Evolutionary conservation across 2,888 invertebrate species (phyloP).

Genomic region (Melikaiella ostensackeni): DNA sequence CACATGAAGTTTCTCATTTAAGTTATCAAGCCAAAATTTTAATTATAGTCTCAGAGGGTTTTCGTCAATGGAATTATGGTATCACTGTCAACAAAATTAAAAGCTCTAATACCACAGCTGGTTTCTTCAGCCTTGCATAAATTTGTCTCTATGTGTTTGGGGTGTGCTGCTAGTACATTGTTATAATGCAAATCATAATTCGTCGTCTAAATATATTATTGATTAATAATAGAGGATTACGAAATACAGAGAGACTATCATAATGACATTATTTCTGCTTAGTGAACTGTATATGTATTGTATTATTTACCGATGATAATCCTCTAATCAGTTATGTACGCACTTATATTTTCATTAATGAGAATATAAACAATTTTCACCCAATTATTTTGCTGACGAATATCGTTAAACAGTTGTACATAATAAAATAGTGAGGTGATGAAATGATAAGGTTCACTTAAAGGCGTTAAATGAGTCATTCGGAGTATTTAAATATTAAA

Average conservation of each 20-base stretch:
- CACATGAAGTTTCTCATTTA: not conserved
- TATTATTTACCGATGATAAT: not conserved
- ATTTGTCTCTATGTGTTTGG: not conserved
- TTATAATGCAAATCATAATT: constrained; percentile 12
- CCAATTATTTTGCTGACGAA: no score
- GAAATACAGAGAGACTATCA: not conserved
- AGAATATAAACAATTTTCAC: no score
- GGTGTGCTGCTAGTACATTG: not conserved
- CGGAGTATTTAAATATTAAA: constrained; percentile 44
- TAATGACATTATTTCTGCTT: not conserved
- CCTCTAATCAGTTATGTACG: not conserved
- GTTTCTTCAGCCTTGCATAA: not conserved
- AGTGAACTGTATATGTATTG: not conserved
- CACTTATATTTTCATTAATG: no score
- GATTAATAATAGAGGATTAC: not conserved
- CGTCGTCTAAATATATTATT: constrained; percentile 11
- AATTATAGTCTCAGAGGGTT: not conserved
- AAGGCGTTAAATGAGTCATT: constrained; percentile 42
- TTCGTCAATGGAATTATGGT: not conserved
- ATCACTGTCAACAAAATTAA: not conserved
- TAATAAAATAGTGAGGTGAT: not conserved
- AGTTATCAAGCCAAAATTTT: not conserved
- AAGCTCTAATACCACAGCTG: not conserved
- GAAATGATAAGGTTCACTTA: constrained; percentile 1
- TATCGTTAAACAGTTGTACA: not conserved